Conservation (phyloP, 2,888 invertebrate genomes). For the Mechanitis mazaeus region DNA sequence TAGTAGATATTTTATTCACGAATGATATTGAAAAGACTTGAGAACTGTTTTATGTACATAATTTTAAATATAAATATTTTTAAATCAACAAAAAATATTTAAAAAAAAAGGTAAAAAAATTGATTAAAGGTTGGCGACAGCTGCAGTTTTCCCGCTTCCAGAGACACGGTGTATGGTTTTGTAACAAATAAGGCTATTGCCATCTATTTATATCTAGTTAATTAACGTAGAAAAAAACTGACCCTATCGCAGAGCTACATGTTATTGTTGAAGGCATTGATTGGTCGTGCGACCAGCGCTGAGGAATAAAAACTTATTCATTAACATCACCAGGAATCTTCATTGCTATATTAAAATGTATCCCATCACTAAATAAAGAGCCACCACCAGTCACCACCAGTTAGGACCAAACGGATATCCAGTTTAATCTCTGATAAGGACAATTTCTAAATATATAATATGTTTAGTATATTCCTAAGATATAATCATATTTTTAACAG, state of each 20-base stretch:
- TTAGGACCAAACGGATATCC: too few species aligned
- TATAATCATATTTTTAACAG: too few species aligned
- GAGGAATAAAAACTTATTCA: background rate
- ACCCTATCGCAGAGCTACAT: constrained; percentile 26
- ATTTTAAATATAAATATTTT: background rate
- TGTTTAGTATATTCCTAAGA: too few species aligned
- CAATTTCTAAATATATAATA: too few species aligned
- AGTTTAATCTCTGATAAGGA: too few species aligned
- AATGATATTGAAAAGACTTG: too few species aligned
- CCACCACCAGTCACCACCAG: too few species aligned
- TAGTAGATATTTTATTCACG: too few species aligned
- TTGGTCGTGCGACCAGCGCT: background rate
- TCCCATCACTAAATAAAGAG: too few species aligned
- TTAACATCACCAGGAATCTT: background rate
- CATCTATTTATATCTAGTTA: constrained; percentile 50
- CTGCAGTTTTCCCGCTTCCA: constrained; percentile 39
- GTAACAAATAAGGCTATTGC: constrained; percentile 55
- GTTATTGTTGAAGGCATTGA: constrained; percentile 11
- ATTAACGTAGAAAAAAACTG: constrained; percentile 41
- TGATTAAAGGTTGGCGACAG: constrained; percentile 32
- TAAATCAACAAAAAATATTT: background rate
- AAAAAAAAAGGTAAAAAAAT: background rate
- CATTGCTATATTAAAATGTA: too few species aligned
- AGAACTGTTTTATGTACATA: background rate
- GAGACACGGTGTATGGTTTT: constrained; percentile 51